phyloP scores from a whole-genome alignment of 92 coral and sea anemone genomes.

The Palythoa heliodiscus region DNA sequence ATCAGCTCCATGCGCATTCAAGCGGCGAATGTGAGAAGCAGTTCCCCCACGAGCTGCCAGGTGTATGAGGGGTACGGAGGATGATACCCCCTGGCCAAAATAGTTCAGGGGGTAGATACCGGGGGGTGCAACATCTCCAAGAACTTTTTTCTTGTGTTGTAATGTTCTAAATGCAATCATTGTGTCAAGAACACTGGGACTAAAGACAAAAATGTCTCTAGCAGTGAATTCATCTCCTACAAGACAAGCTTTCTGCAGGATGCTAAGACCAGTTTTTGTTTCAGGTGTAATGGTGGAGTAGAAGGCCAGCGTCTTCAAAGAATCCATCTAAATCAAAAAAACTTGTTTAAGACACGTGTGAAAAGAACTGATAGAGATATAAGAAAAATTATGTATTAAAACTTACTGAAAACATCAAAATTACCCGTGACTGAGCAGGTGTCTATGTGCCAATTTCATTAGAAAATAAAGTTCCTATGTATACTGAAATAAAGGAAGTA shows the following conservation, averaged over 20 bases:
- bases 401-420: no score
- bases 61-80: background rate
- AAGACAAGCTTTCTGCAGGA: background rate
- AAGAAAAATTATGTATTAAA: no score
- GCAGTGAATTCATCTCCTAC: background rate
- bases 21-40: background rate
- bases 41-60: background rate
- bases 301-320: constrained; percentile 25
- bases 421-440: no score
- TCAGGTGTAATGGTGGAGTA: constrained; percentile 3
- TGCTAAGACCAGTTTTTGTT: background rate
- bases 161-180: background rate
- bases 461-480: no score
- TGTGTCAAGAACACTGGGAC: constrained; percentile 24
- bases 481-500: no score
- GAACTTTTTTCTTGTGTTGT: background rate
- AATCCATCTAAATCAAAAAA: constrained; percentile 9
- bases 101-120: background rate
- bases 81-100: background rate
- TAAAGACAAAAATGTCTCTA: constrained; percentile 12
- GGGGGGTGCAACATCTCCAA: background rate
- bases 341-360: background rate
- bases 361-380: no score
- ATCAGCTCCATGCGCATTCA: background rate
- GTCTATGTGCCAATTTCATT: no score